Conservation (phyloP, 2,113 vertebrate species). For the Tichodroma muraria region DNA sequence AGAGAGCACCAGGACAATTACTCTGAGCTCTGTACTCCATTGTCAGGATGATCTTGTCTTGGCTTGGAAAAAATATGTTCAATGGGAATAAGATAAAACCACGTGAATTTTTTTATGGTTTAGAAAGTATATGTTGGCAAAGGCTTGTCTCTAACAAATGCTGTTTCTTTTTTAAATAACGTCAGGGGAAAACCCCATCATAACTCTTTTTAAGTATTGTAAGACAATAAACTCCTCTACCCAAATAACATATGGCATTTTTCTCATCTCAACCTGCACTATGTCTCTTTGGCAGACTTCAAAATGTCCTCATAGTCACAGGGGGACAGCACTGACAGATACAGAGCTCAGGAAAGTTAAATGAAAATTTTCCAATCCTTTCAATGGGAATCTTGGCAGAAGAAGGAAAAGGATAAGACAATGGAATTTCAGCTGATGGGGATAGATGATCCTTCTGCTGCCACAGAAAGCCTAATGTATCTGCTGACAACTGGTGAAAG, state of each 20-base stretch:
- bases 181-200: not conserved
- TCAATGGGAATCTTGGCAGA: not conserved
- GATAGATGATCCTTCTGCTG: not conserved
- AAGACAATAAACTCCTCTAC: not conserved
- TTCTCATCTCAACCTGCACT: not conserved
- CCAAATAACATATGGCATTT: not conserved
- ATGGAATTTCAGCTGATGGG: not conserved
- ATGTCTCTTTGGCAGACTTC: not conserved
- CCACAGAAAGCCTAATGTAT: not conserved
- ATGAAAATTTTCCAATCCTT: not conserved
- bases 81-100: slow-evolving; percentile 11
- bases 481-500: not conserved
- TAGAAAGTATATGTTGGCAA: slow-evolving; percentile 29
- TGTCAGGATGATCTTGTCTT: slow-evolving; percentile 7
- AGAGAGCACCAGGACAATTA: not conserved
- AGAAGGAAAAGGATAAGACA: not conserved
- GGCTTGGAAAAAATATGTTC: slow-evolving; percentile 14
- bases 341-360: not conserved
- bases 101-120: not conserved
- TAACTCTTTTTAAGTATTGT: not conserved
- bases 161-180: slow-evolving; percentile 1
- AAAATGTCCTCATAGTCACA: not conserved
- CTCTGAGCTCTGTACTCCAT: not conserved
- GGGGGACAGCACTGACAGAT: not conserved
- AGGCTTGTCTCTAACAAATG: not conserved